Evolutionary conservation across 2,888 invertebrate species (phyloP), one percentile per base, ranked within the genome.

Genomic region (Zygogramma bicolorata): DNA sequence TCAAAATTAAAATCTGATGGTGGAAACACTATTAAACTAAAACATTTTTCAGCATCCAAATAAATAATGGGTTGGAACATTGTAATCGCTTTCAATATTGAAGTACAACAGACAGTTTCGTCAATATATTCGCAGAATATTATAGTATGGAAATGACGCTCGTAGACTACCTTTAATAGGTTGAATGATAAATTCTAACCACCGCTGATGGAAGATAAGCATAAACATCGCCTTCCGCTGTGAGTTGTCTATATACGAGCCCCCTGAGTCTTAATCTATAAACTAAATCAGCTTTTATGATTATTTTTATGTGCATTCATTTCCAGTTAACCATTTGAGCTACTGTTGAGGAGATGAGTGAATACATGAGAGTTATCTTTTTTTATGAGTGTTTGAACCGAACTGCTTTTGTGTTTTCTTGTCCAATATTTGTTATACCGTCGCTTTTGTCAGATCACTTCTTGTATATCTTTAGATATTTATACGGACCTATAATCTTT

Each of bases 181-280:
- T 27, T 53, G n/a, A 53, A 53, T 25, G 22, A 53, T 53, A n/a
- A 25, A 25, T 53, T 13, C 27, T 53, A 53, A 53, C 27, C 53
- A 53, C 53, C 5, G 25, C 18, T 15, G 53, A 53, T 53, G 27
- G n/a, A 5, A 53, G 53, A 53, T 53, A 53, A 53, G 53, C 53
- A 53, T 53, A 53, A 53, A 27, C 27, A 27, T 53, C 53, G 22
- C 27, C 53, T 53, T 53, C 53, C 53, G 53, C 53, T 53, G 53
- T 53, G 27, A 27, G 53, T 6, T 27, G 53, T 53, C 53, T 53
- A 53, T 27, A 53, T 27, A 53, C 27, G n/a, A 22, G 53, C 27
- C 13, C 53, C 53, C 22, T 25, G 22, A 53, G 13, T 53, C 25
- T 3, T 13, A 10, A 53, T 22, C 53, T 53, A 53, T 25, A 53